Conservation (phyloP, 2,888 invertebrate genomes). For the Hoplodrina blanda region DNA sequence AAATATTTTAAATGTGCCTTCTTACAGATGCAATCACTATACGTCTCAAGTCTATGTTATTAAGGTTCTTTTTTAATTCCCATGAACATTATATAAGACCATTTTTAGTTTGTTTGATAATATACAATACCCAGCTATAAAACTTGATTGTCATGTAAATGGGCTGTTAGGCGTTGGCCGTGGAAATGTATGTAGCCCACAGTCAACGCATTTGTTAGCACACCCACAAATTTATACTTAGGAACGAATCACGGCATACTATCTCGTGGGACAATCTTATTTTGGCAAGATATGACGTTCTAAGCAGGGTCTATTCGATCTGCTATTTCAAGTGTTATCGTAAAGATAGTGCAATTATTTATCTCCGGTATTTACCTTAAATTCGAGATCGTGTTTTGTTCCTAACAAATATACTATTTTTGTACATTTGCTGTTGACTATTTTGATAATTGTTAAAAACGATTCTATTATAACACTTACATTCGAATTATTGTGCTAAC, state of each 20-base stretch:
- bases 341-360: neutral
- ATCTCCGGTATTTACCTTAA: neutral
- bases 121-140: neutral
- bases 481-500: slow-evolving; percentile 63
- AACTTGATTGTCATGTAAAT: slow-evolving; percentile 8
- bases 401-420: slow-evolving; percentile 17
- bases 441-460: slow-evolving; percentile 22
- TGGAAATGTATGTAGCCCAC: slow-evolving; percentile 7
- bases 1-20: neutral
- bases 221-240: neutral
- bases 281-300: neutral
- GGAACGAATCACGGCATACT: slow-evolving; percentile 18
- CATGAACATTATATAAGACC: neutral
- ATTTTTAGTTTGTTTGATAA: neutral
- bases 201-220: slow-evolving; percentile 7
- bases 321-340: neutral
- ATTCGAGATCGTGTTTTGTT: slow-evolving; percentile 42
- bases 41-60: too few relatives aligned
- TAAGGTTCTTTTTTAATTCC: neutral
- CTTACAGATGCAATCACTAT: too few relatives aligned
- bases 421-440: slow-evolving; percentile 14
- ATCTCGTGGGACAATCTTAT: neutral
- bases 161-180: slow-evolving; percentile 1
- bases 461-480: slow-evolving; percentile 50
- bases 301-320: neutral